phyloP scores from a whole-genome alignment of 2,113 vertebrate species.

The Genyomyrus donnyi region DNA sequence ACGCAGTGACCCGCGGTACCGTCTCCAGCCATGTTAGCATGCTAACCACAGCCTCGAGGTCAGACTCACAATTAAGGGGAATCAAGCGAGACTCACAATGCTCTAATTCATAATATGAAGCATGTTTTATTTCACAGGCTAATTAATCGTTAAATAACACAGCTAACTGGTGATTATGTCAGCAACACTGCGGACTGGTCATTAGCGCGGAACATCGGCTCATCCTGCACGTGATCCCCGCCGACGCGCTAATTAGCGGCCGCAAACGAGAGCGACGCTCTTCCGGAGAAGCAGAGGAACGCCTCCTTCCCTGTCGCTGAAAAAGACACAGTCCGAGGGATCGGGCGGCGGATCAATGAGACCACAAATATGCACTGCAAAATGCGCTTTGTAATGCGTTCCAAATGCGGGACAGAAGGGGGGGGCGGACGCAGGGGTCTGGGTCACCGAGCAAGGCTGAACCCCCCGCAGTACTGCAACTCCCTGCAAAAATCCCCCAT shows the following conservation, averaged over 20 bases:
- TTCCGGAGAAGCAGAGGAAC: background rate
- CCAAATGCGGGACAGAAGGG: background rate
- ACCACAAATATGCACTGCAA: background rate
- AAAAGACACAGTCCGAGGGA: background rate
- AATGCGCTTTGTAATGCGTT: background rate
- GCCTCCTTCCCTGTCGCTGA: background rate
- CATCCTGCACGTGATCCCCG: background rate
- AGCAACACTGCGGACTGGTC: background rate
- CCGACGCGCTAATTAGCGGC: background rate
- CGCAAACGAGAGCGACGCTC: background rate
- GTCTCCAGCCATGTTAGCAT: background rate
- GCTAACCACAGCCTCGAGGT: background rate
- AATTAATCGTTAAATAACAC: background rate
- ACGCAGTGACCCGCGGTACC: background rate
- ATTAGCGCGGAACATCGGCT: background rate
- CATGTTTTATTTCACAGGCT: background rate
- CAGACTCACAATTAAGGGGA: background rate
- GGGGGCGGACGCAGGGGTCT: background rate
- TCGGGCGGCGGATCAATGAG: background rate
- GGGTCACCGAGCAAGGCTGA: background rate
- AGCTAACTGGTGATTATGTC: background rate
- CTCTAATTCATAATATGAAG: background rate
- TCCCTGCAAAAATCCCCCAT: background rate
- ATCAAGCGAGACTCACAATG: background rate
- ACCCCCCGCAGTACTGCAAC: background rate